Percentiles rank a stretch among this genome's conserved stretches.
Conservation (phyloP, 1,140 invertebrate genomes). For the Stenopsyche tienmushanensis region DNA sequence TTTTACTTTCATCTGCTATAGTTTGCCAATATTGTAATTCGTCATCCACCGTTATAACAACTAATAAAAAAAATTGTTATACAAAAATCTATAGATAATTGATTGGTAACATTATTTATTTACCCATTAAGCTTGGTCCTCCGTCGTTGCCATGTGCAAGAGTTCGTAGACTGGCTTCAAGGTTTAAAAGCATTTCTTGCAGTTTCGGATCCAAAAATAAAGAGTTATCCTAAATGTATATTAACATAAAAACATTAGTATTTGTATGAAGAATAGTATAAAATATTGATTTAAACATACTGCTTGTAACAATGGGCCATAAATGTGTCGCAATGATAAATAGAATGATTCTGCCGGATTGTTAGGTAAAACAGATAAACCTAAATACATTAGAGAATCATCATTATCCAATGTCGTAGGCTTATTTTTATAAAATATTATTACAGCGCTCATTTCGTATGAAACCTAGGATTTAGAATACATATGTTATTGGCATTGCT, state of each 20-base stretch:
- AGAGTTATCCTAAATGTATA: conserved; percentile 25
- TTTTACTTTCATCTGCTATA: conserved; percentile 46
- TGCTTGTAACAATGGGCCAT: conserved; percentile 37
- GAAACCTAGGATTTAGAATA: conserved; percentile 20
- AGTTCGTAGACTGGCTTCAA: conserved; percentile 35
- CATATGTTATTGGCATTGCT: not conserved
- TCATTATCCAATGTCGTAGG: conserved; percentile 24
- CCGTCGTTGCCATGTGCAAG: conserved; percentile 37
- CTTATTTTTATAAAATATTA: conserved; percentile 37
- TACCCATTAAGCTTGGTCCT: conserved; percentile 38
- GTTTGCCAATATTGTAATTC: conserved; percentile 53
- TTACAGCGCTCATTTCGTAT: conserved; percentile 9
- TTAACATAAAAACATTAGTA: not conserved
- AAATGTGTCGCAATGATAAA: conserved; percentile 35
- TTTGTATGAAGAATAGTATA: not conserved
- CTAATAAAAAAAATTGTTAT: conserved; percentile 23
- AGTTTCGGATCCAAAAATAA: conserved; percentile 35
- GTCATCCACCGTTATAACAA: conserved; percentile 45
- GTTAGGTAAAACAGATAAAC: conserved; percentile 28
- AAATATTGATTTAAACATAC: conserved; percentile 14
- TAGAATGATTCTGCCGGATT: conserved; percentile 39
- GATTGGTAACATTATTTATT: not conserved
- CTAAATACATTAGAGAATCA: conserved; percentile 26
- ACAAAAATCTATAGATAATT: conserved; percentile 4
- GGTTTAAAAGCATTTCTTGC: conserved; percentile 35